Base-by-base conservation (phyloP, 2,113 vertebrate species). In the Epinephelus cyanopodus region DNA sequence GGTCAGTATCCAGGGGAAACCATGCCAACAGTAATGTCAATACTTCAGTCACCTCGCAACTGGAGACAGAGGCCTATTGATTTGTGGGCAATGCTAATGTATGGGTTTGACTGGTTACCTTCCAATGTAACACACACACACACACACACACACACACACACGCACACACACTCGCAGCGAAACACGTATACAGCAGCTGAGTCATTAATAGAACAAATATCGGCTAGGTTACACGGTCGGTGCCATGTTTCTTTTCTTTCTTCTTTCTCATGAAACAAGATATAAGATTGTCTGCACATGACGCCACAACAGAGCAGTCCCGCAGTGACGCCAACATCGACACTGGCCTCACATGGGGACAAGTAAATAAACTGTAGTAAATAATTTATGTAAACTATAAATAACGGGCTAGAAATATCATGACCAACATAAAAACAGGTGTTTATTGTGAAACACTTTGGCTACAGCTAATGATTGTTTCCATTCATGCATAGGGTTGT, bases 41-140 rank as follows among this genome's bases (percentile, higher is more conserved):
- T 60, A 63, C 70, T 87, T 75, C 66, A 86, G 37, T 78, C 47
- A 63, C 54, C 83, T 81, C 64, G 9, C 70, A 86, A 78, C 72
- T 75, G n/a, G 70, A 88, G 85, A 91, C 81, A 61, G 53, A 67
- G 54, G 66, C 4, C 56, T 67, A 88, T 90, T 75, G 89, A 91
- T 90, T 86, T 77, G 79, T 75, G 64, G 86, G 33, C 83, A 58
- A 89, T 58, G 29, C 63, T 77, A 82, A 86, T 86, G 79, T 78
- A 81, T 76, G 58, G 67, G 66, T 88, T 63, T 57, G 42, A 75
- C 74, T 53, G 47, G 56, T 57, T 70, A 42, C 47, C 58, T 25
- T 79, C 63, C 65, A 50, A 61, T 77, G 78, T n/a, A 21, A 2
- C 67, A 1, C 62, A 39, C 54, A 61, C 54, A 62, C 69, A 71